These are phyloP conservation scores for Tinea semifulvella DNA, from an alignment of 2,888 invertebrate species.

Conservation along the genomic window DNA sequence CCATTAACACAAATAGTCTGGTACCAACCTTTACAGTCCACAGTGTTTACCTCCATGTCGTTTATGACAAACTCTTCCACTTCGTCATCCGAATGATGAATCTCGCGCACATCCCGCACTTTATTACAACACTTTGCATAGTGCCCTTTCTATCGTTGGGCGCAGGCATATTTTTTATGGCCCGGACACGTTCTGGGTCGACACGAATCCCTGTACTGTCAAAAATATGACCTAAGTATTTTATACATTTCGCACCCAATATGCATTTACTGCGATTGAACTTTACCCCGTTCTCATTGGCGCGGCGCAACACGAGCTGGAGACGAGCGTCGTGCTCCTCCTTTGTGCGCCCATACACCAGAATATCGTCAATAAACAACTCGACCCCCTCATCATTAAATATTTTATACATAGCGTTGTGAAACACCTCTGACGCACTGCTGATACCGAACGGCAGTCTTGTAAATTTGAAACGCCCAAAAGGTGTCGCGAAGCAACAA, in stretches of 20 bases:
- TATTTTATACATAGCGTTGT: constrained; percentile 18
- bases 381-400: constrained; percentile 17
- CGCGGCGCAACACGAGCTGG: constrained; percentile 10
- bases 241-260: no score
- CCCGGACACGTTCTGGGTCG: no score
- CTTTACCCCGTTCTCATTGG: no score
- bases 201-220: no score
- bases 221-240: no score
- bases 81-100: not conserved
- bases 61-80: constrained; percentile 10
- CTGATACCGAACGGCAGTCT: constrained; percentile 12
- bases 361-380: constrained; percentile 15
- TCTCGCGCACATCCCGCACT: constrained; percentile 12
- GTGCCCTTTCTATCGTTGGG: no score
- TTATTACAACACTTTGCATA: constrained; percentile 11
- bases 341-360: constrained; percentile 15
- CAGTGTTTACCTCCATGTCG: constrained; percentile 12
- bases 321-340: constrained; percentile 18
- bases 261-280: no score
- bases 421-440: constrained; percentile 17
- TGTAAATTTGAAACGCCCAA: constrained; percentile 9
- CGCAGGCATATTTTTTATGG: no score
- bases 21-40: not conserved
- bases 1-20: constrained; percentile 12
- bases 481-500: constrained; percentile 13